A percentile compares a stretch with the other conserved stretches of the same genome.
phyloP scores from a whole-genome alignment of 2,797 vertebrate species.

The Lophotriccus pileatus region DNA sequence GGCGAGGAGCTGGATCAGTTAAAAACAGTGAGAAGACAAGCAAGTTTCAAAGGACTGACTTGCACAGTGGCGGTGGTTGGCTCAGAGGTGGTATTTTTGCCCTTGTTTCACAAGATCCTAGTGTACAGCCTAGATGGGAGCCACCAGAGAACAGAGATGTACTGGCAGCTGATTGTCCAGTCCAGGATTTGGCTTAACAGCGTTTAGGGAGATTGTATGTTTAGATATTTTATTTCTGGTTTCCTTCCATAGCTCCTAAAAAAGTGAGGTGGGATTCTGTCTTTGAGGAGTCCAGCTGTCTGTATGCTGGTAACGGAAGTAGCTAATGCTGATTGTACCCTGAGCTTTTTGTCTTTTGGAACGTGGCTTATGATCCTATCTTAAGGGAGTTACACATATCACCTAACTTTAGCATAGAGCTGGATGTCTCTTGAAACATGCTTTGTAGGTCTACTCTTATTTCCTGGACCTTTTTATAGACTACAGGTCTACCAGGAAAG shows the following conservation, averaged over 20 bases:
- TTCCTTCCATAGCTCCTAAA: background rate
- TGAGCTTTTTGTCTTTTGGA: background rate
- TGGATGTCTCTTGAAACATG: background rate
- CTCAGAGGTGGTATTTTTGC: background rate
- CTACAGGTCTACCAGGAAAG: background rate
- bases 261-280: background rate
- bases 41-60: background rate
- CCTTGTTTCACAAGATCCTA: background rate
- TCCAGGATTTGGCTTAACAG: background rate
- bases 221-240: background rate
- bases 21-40: background rate
- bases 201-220: background rate
- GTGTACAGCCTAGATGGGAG: background rate
- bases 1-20: background rate
- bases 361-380: background rate
- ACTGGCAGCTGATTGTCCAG: background rate
- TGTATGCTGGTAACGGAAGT: background rate
- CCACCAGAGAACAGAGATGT: background rate
- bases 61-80: fast-evolving
- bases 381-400: background rate
- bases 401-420: background rate
- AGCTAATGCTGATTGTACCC: background rate
- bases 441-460: background rate
- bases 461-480: constrained; percentile 5
- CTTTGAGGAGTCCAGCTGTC: background rate